phyloP scores from a whole-genome alignment of 2,888 invertebrate genomes.

The Nomada hirtipes region DNA sequence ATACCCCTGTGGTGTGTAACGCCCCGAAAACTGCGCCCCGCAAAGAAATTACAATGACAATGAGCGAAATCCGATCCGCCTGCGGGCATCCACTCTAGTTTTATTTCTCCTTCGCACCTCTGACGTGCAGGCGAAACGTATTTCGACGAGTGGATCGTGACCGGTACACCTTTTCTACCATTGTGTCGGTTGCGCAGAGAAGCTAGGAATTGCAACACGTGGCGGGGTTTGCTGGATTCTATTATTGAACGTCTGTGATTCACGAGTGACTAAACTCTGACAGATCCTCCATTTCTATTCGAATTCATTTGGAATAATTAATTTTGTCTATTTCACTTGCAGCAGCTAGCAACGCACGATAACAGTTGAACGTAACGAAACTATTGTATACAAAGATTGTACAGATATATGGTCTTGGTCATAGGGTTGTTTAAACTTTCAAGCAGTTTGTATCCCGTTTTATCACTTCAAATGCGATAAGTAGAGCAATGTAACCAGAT shows the following conservation, averaged over 20 bases:
- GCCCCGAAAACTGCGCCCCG: constrained; percentile 83
- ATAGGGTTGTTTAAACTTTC: too few species aligned
- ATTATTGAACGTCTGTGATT: constrained; percentile 20
- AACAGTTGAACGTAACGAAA: too few species aligned
- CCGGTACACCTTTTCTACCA: constrained; percentile 74
- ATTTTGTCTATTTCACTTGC: too few species aligned
- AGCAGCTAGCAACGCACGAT: too few species aligned
- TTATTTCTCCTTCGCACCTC: constrained; percentile 61
- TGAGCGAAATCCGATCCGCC: constrained; percentile 83
- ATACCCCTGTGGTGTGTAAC: constrained; percentile 83
- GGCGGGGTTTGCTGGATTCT: constrained; percentile 44
- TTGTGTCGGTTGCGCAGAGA: constrained; percentile 62
- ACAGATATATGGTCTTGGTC: too few species aligned
- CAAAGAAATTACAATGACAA: constrained; percentile 84
- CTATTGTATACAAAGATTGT: too few species aligned
- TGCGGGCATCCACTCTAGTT: constrained; percentile 79
- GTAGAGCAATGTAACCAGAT: too few species aligned
- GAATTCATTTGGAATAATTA: background rate
- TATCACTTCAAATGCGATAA: too few species aligned
- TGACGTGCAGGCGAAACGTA: constrained; percentile 42
- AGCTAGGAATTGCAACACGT: constrained; percentile 47
- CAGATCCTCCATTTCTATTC: too few species aligned
- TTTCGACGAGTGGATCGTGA: constrained; percentile 61
- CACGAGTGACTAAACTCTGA: constrained; percentile 4
- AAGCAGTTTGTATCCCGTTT: too few species aligned